Base-by-base conservation (phyloP, 2,113 vertebrate genomes). In the Sus scrofa region DNA sequence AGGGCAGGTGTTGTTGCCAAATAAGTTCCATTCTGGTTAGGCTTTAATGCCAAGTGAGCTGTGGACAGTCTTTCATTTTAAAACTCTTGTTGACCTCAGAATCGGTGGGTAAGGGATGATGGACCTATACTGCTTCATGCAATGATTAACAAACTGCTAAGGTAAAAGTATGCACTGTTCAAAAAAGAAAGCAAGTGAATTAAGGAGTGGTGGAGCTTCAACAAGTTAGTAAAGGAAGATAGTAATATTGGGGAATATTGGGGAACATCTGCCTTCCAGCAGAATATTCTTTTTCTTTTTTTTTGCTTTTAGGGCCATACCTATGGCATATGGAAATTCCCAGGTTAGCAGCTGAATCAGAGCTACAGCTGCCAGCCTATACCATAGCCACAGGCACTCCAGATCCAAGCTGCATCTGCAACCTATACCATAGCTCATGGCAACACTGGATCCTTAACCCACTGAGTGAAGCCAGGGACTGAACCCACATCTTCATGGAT, bases 1-100 rank as follows among this genome's bases (percentile, higher is more conserved):
- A 54, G 73, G 82, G 63, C 32, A 67, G 12, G 50, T 68, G 88
- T 70, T 65, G 68, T 91, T 89, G 83, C 39, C 65, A 95, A 14
- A 56, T 88, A 62, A 62, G 24, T 54, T 94, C 83, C 52, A 20
- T 6, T 71, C 58, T 88, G 39, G 34, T 65, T 27, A 86, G 79
- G 58, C 16, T 75, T 92, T 70, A 77, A 77, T 89, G 68, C 30
- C 82, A 93, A 87, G 88, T 60, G 86, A 93, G 32, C 95, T 91
- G 84, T 44, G 32, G 85, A 82, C 88, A 79, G 20, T 32, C 87
- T 90, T 67, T 89, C 37, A 93, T 86, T 91, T 91, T 71, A 79
- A 67, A 37, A 60, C 44, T 94, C 56, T 74, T 44, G 8, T 70
- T 58, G 92, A 89, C 75, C 84, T 92, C 52, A 71, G 39, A 86